These are phyloP conservation scores for Sparidentex hasta DNA, from an alignment of 2,797 vertebrate species.

Conservation along the genomic window DNA sequence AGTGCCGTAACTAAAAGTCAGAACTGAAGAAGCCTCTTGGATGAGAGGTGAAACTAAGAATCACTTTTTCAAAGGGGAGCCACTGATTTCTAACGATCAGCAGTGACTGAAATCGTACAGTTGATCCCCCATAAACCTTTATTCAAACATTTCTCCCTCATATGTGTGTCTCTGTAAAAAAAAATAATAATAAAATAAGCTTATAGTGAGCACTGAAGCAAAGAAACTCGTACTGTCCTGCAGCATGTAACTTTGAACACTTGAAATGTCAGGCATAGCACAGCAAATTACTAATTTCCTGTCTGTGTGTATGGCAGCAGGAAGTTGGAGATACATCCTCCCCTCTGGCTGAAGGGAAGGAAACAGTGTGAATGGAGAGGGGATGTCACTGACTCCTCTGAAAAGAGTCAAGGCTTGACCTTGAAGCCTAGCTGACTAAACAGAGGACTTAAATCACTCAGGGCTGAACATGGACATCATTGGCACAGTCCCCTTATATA, in stretches of 20 bases:
- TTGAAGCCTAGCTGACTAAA: conserved; percentile 84
- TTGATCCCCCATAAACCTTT: conserved; percentile 8
- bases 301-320: conserved; percentile 82
- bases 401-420: conserved; percentile 83
- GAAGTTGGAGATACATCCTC: conserved; percentile 85
- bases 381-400: conserved; percentile 83
- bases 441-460: conserved; percentile 68
- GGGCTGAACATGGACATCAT: conserved; percentile 47
- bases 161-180: conserved; percentile 10
- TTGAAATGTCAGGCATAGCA: conserved; percentile 78
- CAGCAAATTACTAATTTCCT: conserved; percentile 84
- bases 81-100: conserved; percentile 6
- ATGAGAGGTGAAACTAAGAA: too few species aligned
- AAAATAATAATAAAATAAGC: neutral
- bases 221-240: conserved; percentile 38
- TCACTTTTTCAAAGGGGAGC: neutral
- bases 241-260: conserved; percentile 60
- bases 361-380: conserved; percentile 81
- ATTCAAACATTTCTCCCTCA: conserved; percentile 3
- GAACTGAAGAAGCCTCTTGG: too few species aligned
- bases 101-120: neutral
- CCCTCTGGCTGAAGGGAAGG: conserved; percentile 83
- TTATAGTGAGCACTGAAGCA: conserved; percentile 8
- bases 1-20: neutral
- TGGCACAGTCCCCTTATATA: conserved; percentile 15